Evolutionary conservation across 2,113 vertebrate genomes (phyloP), one percentile per base, ranked within the genome.

Genomic region (Maccullochella peelii): DNA sequence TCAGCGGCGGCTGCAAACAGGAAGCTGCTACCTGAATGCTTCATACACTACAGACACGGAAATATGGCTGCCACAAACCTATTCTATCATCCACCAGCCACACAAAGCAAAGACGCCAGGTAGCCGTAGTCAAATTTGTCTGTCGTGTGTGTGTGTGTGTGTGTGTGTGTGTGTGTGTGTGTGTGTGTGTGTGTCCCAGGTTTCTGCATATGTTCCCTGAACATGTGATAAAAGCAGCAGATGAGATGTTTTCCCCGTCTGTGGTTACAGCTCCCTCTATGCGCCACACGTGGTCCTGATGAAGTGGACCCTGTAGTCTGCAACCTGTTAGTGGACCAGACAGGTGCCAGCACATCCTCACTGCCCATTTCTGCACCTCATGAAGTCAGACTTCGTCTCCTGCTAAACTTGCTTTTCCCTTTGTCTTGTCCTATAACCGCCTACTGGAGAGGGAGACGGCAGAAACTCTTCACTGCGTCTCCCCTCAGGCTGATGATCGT

Each of bases 371-470:
- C 54, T 50, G 66, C 44, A 30, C 33, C 15, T 38, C 66, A 67
- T 33, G 6, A 62, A 79, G n/a, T 65, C 44, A n/a, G 16, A 52
- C 61, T 54, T 3, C n/a, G 70, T 44, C 52, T 50, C 69, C 57
- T 10, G 27, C 66, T 68, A 69, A 2, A 67, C 72, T 78, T n/a
- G 42, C 38, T 27, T 58, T 59, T n/a, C 18, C 54, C 66, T 91
- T 91, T 87, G 91, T 92, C 57, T 86, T 21, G 0, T 70, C 78
- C 75, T 47, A 80, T 55, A 79, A 79, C 67, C 88, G 47, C 58
- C 83, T 55, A 33, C 42, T 11, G 20, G 27, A 71, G 2, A 73
- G 44, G 40, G 58, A 66, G 27, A 30, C 49, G 77, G 73, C 30
- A 52, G 47, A 80, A 77, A 89, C 88, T 87, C 84, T 78, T 72